phyloP scores from a whole-genome alignment of 2,797 vertebrate genomes.

The Sebastes dallii region DNA sequence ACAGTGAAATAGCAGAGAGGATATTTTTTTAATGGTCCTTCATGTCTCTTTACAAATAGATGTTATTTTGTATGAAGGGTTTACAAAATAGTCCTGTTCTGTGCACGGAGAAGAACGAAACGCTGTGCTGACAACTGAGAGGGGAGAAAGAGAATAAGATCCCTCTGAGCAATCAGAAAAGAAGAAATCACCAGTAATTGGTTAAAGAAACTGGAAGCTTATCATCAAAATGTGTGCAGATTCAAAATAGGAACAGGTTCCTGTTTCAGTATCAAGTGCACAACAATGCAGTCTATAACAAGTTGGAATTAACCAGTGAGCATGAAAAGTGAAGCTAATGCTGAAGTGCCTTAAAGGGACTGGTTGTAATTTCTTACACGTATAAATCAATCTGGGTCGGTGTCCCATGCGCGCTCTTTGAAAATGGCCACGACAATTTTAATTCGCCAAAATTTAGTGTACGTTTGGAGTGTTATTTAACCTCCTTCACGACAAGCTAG shows the following conservation, averaged over 20 bases:
- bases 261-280: neutral
- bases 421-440: no score
- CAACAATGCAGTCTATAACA: neutral
- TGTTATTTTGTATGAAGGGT: neutral
- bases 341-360: no score
- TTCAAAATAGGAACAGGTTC: neutral
- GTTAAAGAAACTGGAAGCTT: no score
- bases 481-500: no score
- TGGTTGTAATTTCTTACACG: no score
- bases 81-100: neutral
- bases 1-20: neutral
- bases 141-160: neutral
- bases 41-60: neutral
- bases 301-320: no score
- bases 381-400: no score
- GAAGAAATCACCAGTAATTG: neutral
- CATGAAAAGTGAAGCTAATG: no score
- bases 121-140: neutral
- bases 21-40: neutral
- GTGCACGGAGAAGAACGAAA: neutral
- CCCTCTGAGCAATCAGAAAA: neutral
- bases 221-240: neutral
- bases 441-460: no score
- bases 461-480: no score
- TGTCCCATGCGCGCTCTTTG: no score